Percentiles rank a stretch among this genome's conserved stretches.
phyloP scores from a whole-genome alignment of 2,888 invertebrate genomes.

The Epirrhoe alternata region DNA sequence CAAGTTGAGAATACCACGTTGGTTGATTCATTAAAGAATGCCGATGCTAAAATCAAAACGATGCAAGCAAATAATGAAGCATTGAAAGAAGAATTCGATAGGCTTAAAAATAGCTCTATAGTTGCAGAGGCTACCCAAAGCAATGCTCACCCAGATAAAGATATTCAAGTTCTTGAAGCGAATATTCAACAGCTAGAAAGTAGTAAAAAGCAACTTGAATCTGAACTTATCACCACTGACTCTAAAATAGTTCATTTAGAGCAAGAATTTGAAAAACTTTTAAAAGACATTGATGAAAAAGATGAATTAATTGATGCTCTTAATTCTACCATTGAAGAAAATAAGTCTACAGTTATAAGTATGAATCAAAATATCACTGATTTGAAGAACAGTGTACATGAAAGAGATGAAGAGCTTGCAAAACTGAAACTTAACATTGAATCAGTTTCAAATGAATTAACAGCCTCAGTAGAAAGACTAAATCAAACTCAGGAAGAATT shows the following conservation, averaged over 20 bases:
- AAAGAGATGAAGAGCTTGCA: slow-evolving; percentile 66
- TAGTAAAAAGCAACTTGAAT: slow-evolving; percentile 60
- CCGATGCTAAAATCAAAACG: slow-evolving; percentile 40
- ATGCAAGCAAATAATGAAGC: slow-evolving; percentile 11
- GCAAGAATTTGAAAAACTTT: slow-evolving; percentile 68
- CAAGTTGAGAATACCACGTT: slow-evolving; percentile 20
- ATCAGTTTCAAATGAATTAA: slow-evolving; percentile 45
- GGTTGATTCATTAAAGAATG: slow-evolving; percentile 46
- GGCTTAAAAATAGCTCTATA: slow-evolving; percentile 7
- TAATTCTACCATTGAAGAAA: slow-evolving; percentile 58
- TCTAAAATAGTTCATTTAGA: slow-evolving; percentile 69
- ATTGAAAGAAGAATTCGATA: slow-evolving; percentile 14
- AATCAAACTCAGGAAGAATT: slow-evolving; percentile 60
- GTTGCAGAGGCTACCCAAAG: slow-evolving; percentile 31
- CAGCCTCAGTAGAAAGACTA: slow-evolving; percentile 46
- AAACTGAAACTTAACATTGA: slow-evolving; percentile 56
- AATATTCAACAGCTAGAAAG: slow-evolving; percentile 42
- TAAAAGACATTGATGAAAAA: slow-evolving; percentile 72
- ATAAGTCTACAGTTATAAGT: slow-evolving; percentile 52
- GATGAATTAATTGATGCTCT: slow-evolving; percentile 67
- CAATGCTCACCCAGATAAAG: slow-evolving; percentile 33
- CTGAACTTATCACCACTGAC: slow-evolving; percentile 63
- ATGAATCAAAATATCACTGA: slow-evolving; percentile 57
- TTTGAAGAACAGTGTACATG: slow-evolving; percentile 54
- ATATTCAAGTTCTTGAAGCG: slow-evolving; percentile 55